phyloP scores from a whole-genome alignment of 2,797 vertebrate species.

The Notamacropus eugenii region DNA sequence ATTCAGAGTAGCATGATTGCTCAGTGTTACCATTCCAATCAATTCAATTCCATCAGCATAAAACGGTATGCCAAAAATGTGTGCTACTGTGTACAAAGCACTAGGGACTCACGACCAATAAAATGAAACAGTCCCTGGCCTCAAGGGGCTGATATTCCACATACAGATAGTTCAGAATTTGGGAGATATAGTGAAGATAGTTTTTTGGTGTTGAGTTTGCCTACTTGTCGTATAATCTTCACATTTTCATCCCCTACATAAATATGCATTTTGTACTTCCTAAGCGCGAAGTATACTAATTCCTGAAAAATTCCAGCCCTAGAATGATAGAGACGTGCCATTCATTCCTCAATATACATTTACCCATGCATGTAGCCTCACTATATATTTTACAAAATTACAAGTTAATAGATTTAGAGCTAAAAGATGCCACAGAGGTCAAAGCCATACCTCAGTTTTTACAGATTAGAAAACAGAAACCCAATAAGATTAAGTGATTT shows the following conservation, averaged over 20 bases:
- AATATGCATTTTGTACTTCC: not conserved
- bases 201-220: not conserved
- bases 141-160: not conserved
- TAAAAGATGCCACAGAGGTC: not conserved
- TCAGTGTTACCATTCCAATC: not conserved
- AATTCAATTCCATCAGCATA: not conserved
- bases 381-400: not conserved
- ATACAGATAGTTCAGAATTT: not conserved
- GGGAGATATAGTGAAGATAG: not conserved
- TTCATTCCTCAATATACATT: not conserved
- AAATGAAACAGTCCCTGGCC: not conserved
- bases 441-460: not conserved
- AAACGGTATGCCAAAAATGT: slow-evolving; percentile 41
- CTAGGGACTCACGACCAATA: not conserved
- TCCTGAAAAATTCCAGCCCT: not conserved
- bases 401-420: not conserved
- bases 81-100: not conserved
- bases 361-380: not conserved
- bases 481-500: not conserved
- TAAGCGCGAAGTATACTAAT: not conserved
- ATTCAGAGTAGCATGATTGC: not conserved
- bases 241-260: slow-evolving; percentile 3
- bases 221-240: slow-evolving; percentile 24
- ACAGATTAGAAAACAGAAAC: not conserved
- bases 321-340: not conserved